Evolutionary conservation across 2,888 invertebrate genomes (phyloP), one percentile per base, ranked within the genome.

Genomic region (Drosophila percnosoma): DNA sequence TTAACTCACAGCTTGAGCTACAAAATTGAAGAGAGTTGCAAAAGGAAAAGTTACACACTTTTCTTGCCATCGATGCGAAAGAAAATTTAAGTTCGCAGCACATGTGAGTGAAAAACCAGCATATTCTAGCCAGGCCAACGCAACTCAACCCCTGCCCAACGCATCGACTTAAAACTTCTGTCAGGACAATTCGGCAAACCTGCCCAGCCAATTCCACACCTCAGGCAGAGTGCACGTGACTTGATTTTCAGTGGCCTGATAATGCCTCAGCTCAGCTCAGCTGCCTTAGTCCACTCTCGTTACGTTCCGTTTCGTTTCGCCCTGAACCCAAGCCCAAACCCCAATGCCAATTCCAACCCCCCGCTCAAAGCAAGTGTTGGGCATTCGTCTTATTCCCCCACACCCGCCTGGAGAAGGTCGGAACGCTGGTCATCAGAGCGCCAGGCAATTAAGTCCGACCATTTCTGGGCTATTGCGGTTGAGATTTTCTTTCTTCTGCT

Each of bases 241-340:
- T 85, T 85, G 85, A 80, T 85, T 85, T 84, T 67, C 80, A 82
- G 78, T 78, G 73, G 76, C 83, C 84, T 87, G 78, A 87, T 87
- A 87, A 87, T 84, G 71, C 72, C 67, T 45, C 36, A 70, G 73
- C 57, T 36, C 53, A 57, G 68, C 38, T 67, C n/a, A 59, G 65
- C 34, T 68, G 66, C 71, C 66, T 42, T 67, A 57, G 55, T 33
- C 45, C 68, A 65, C 49, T 66, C 51, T 58, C 60, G 36, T 27
- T 38, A 4, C 51, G 38, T 48, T 74, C 52, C 48, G 33, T 45
- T 45, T 40, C 38, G 55, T 24, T 45, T 45, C 31, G 6, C 11
- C 40, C 40, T 10, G n/a, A 42, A 21, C 42, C 42, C 15, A 15
- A 42, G 10, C 31, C 10, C 31, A 31, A 42, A 6, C 11, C 42